These are phyloP conservation scores for Astatotilapia flaviijosephi DNA, from an alignment of 2,113 vertebrate genomes.

Conservation along the genomic window DNA sequence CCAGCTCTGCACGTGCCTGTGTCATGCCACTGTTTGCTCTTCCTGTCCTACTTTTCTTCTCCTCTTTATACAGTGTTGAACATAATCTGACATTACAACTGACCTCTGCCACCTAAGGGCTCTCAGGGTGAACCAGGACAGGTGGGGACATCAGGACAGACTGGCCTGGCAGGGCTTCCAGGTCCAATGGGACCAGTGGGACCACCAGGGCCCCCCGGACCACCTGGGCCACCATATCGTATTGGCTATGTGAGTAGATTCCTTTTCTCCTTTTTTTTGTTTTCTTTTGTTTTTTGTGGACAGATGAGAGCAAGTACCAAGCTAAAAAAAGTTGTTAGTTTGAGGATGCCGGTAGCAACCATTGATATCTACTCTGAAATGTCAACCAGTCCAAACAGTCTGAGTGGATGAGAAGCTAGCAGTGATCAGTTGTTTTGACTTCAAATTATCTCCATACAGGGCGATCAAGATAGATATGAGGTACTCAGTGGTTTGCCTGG, in stretches of 20 bases:
- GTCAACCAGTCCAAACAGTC: not conserved
- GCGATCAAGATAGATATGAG: slow-evolving; percentile 72
- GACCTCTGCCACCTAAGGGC: slow-evolving; percentile 63
- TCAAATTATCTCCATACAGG: slow-evolving; percentile 31
- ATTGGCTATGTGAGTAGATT: slow-evolving; percentile 76
- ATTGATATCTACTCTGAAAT: not conserved
- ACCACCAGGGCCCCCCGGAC: slow-evolving; percentile 78
- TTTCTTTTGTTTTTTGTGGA: not conserved
- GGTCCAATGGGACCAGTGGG: slow-evolving; percentile 86
- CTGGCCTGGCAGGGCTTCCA: slow-evolving; percentile 77
- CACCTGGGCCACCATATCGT: slow-evolving; percentile 62
- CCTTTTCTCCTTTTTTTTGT: not conserved
- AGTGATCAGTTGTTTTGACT: not conserved
- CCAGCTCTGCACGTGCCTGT: not conserved
- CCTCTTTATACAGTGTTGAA: not conserved
- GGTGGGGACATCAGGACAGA: slow-evolving; percentile 69
- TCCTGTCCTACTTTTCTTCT: not conserved
- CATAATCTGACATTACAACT: not conserved
- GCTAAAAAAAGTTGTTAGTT: not conserved
- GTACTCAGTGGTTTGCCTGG: slow-evolving; percentile 27
- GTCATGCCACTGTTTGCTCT: not conserved
- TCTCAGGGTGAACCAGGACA: slow-evolving; percentile 71
- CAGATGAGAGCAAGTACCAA: not conserved
- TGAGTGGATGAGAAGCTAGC: not conserved
- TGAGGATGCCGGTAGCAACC: not conserved